These are phyloP conservation scores for Prunella fulvescens DNA, from an alignment of 2,113 vertebrate species.

Conservation along the genomic window DNA sequence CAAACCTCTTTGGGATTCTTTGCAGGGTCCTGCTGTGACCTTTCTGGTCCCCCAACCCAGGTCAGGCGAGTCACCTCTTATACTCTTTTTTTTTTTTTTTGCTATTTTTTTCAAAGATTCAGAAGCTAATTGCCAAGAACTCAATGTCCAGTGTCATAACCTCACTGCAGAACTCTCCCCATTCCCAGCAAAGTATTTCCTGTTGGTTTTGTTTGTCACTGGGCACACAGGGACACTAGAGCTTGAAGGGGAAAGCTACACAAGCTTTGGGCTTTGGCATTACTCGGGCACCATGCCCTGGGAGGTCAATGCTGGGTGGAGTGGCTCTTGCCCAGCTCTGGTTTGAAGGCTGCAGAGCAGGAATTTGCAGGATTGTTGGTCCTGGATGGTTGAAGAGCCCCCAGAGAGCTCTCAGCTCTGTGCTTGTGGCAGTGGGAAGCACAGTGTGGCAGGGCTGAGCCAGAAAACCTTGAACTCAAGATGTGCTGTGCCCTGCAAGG, in stretches of 20 bases:
- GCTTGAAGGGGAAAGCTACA: background rate
- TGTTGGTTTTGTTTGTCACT: slow-evolving; percentile 26
- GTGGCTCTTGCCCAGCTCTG: background rate
- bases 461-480: background rate
- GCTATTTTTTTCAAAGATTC: background rate
- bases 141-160: slow-evolving; percentile 15
- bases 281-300: background rate
- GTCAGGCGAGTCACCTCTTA: background rate
- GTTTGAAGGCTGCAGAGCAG: background rate
- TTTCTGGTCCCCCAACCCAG: background rate
- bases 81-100: background rate
- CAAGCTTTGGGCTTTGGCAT: background rate
- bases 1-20: rapidly evolving
- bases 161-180: background rate
- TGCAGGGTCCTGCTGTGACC: background rate
- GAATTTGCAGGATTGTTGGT: background rate
- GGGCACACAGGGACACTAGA: background rate
- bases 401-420: background rate
- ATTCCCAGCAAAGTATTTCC: slow-evolving; percentile 51
- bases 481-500: background rate
- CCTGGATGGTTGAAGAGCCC: background rate
- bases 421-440: background rate
- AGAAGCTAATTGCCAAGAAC: slow-evolving; percentile 38
- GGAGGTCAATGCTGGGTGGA: background rate
- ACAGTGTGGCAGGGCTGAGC: background rate